Evolutionary conservation across 1,140 invertebrate genomes (phyloP).

Genomic region (Drosophila ogumai): DNA sequence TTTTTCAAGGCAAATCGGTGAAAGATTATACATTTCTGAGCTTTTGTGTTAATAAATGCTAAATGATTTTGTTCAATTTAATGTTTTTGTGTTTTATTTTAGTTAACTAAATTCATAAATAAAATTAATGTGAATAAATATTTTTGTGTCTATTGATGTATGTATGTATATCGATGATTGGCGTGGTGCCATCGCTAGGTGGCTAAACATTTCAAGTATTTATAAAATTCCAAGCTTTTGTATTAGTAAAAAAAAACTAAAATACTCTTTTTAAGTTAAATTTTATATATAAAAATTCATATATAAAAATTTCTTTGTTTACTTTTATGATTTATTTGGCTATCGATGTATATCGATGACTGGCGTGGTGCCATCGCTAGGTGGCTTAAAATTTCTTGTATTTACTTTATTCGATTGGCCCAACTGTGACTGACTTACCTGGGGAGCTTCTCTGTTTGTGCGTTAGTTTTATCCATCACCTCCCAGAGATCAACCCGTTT

Average conservation of each 20-base stretch:
- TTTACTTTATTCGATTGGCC: conserved; percentile 48
- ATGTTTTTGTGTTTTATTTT: neutral
- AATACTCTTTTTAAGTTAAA: too few relatives aligned
- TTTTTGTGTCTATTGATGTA: neutral
- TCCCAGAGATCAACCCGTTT: neutral
- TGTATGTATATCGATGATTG: conserved; percentile 35
- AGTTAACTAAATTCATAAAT: neutral
- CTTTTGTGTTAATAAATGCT: neutral
- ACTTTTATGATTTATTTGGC: too few relatives aligned
- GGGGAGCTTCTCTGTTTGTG: neutral
- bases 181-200: conserved; percentile 11
- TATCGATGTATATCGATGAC: conserved; percentile 41
- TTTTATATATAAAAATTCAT: too few relatives aligned
- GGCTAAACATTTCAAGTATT: conserved; percentile 33
- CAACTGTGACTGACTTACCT: conserved; percentile 5
- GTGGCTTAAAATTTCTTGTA: conserved; percentile 41
- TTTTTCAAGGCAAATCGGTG: neutral
- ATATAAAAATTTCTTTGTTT: too few relatives aligned
- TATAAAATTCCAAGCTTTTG: neutral
- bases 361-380: conserved; percentile 21
- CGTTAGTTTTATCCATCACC: neutral
- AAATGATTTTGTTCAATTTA: neutral
- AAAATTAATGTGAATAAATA: neutral
- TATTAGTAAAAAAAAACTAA: too few relatives aligned
- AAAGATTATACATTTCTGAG: too few relatives aligned